A percentile compares a stretch with the other conserved stretches of the same genome.
Evolutionary conservation across 2,797 vertebrate species (phyloP).

Genomic region (Champsocephalus esox): DNA sequence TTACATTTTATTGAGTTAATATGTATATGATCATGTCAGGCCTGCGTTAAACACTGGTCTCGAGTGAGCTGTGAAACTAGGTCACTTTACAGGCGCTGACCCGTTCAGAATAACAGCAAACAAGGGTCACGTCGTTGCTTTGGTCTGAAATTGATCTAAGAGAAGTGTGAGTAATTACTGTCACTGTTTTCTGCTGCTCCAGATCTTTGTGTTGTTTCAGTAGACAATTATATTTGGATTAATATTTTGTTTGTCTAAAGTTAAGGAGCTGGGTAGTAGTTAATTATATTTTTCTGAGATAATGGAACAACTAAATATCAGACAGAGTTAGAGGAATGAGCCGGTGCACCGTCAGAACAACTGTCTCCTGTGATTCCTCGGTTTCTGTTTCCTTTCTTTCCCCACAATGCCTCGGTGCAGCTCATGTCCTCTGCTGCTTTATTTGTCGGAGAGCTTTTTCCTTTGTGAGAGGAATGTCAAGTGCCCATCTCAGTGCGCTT

Average conservation of each 20-base stretch:
- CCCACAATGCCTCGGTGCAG: conserved; percentile 62
- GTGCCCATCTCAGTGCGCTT: conserved; percentile 71
- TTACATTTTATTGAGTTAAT: neutral
- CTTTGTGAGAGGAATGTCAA: conserved; percentile 84
- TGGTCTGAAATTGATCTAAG: conserved; percentile 18
- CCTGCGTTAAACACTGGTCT: conserved; percentile 3
- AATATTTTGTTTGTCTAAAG: neutral
- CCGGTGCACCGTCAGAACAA: conserved; percentile 38
- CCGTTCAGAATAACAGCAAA: conserved; percentile 14
- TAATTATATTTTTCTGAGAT: conserved; percentile 1
- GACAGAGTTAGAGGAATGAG: conserved; percentile 28
- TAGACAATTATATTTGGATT: neutral
- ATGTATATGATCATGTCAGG: neutral
- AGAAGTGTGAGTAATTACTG: neutral
- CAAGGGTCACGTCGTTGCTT: conserved; percentile 13
- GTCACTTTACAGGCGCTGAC: conserved; percentile 17
- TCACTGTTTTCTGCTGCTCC: too few species aligned
- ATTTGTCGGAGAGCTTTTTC: conserved; percentile 76
- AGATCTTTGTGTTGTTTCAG: neutral
- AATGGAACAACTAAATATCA: conserved; percentile 25
- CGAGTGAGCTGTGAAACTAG: conserved; percentile 29
- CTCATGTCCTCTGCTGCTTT: conserved; percentile 73
- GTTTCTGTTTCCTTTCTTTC: conserved; percentile 62
- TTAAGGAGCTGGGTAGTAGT: conserved; percentile 22
- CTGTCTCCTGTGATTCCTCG: conserved; percentile 39